These are phyloP conservation scores for Myxocyprinus asiaticus DNA, from an alignment of 2,113 vertebrate species.

Conservation along the genomic window DNA sequence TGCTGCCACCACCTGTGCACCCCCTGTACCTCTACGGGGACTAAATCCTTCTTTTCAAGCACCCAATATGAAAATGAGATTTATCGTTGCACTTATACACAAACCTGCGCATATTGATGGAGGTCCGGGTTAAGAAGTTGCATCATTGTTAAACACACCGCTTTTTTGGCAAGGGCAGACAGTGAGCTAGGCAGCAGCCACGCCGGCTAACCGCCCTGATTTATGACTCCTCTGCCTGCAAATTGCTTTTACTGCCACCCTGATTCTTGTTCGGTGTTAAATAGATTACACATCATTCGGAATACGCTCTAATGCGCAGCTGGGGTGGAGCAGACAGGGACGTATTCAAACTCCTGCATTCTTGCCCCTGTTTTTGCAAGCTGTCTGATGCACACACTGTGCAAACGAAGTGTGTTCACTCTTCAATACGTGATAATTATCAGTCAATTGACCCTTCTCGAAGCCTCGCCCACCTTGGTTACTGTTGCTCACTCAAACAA, in stretches of 20 bases:
- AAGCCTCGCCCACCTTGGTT: no score
- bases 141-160: constrained; percentile 55
- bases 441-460: no score
- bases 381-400: no score
- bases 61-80: constrained; percentile 58
- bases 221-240: constrained; percentile 56
- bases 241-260: constrained; percentile 62
- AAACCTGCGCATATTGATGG: constrained; percentile 57
- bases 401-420: no score
- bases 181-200: neutral
- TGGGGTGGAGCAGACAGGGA: constrained; percentile 12
- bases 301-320: constrained; percentile 45
- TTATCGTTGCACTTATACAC: constrained; percentile 50
- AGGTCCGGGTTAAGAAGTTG: constrained; percentile 38
- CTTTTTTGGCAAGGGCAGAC: constrained; percentile 16
- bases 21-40: constrained; percentile 26
- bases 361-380: no score
- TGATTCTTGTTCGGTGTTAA: constrained; percentile 63
- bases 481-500: no score
- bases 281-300: constrained; percentile 60
- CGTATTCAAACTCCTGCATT: no score
- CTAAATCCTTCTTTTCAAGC: constrained; percentile 49
- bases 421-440: no score
- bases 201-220: constrained; percentile 42
- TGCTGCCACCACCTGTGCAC: constrained; percentile 49